Conservation (phyloP, 2,888 invertebrate species). For the Shargacucullia verbasci region DNA sequence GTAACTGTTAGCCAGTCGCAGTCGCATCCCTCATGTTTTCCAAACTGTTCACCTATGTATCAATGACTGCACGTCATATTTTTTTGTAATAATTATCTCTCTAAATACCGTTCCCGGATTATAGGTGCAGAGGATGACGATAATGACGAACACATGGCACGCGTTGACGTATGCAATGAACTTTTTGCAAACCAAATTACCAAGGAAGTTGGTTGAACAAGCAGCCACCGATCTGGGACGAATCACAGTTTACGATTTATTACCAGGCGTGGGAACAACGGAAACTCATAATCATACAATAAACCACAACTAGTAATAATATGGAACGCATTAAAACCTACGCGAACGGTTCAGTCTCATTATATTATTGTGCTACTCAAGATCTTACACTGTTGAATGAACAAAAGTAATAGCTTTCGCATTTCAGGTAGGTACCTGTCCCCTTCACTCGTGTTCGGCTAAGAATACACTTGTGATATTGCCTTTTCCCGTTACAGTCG, state of each 20-base stretch:
- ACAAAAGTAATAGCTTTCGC: conserved; percentile 25
- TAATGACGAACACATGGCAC: conserved; percentile 17
- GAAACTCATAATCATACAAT: conserved; percentile 68
- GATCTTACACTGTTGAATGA: conserved; percentile 32
- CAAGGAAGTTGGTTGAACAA: conserved; percentile 42
- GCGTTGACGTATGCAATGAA: conserved; percentile 6
- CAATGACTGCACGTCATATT: too few species aligned
- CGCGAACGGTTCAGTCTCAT: conserved; percentile 36
- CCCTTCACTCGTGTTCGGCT: conserved; percentile 18
- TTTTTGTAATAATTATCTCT: not conserved
- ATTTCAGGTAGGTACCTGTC: conserved; percentile 25
- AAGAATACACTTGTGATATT: conserved; percentile 7
- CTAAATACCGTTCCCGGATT: conserved; percentile 3
- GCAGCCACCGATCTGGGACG: conserved; percentile 27
- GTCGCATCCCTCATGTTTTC: too few species aligned
- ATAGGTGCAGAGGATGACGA: not conserved
- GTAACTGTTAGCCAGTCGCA: too few species aligned
- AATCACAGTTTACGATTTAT: conserved; percentile 37
- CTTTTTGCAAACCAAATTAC: conserved; percentile 11
- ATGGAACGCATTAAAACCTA: conserved; percentile 48
- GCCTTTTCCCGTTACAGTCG: conserved; percentile 9
- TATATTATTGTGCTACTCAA: conserved; percentile 26
- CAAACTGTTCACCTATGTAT: too few species aligned
- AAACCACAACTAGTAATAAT: conserved; percentile 60
- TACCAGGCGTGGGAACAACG: conserved; percentile 58